Evolutionary conservation across 2,797 vertebrate species (phyloP), one percentile per base, ranked within the genome.

Genomic region (Sebastes hubbsi): DNA sequence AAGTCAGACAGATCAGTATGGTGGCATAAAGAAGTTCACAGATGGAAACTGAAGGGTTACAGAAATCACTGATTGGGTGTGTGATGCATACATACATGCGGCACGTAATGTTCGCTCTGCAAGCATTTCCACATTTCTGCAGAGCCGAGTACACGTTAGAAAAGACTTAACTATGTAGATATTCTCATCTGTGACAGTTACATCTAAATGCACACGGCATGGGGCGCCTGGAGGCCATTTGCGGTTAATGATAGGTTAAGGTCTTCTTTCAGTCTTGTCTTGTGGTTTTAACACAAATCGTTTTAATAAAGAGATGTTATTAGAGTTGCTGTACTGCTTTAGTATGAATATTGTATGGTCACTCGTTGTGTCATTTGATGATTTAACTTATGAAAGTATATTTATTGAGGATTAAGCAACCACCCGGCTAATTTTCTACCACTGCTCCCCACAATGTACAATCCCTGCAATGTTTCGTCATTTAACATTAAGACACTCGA

Each of bases 21-120:
- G 93, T 91, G 85, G 80, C 93, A 92, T 78, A 90, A 94, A 91
- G 84, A 91, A 92, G 83, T 88, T 91, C 93, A 96, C 92, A 93
- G 84, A 91, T 77, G 78, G 82, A 77, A 93, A 90, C 90, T 84
- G 93, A 89, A 70, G 76, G 86, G 5, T 94, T 94, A 93, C 91
- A 95, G 91, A 94, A 85, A 85, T 90, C 80, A 94, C 83, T 68
- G 84, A 81, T 75, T 75, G 42, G 80, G 81, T 86, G 83, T 75
- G 80, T 88, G 20, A 55, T 18, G 3, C 12, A 65, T 82, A 90
- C 83, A 93, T 82, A 93, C 95, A 95, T 95, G 95, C 93, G 72
- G 85, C 65, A 79, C 70, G 58, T 87, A 64, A 74, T 81, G 24
- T 87, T 88, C 67, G 5, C 78, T 85, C 82, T 88, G 86, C 81